Conservation (phyloP, 2,797 vertebrate species). For the Cottoperca gobio region DNA sequence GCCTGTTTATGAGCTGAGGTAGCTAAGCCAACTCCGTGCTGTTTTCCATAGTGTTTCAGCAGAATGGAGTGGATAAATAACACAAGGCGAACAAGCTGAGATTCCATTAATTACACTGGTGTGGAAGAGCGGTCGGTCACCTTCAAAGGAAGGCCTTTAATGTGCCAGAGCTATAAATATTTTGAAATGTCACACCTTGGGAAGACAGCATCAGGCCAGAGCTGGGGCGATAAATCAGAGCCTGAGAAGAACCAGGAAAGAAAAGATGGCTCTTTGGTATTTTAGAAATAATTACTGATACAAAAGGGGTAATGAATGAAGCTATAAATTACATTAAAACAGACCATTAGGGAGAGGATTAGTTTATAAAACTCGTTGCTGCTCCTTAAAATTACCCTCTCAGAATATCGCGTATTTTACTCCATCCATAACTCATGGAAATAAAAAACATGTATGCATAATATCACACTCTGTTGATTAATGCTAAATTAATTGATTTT, state of each 20-base stretch:
- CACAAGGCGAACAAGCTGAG: conserved; percentile 88
- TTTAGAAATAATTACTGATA: conserved; percentile 99
- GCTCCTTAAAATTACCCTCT: conserved; percentile 90
- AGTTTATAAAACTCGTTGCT: conserved; percentile 98
- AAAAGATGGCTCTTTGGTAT: conserved; percentile 99
- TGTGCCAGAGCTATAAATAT: conserved; percentile 99
- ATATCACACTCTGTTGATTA: conserved; percentile 89
- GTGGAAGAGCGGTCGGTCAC: conserved; percentile 96
- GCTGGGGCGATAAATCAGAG: conserved; percentile 92
- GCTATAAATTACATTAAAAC: conserved; percentile 98
- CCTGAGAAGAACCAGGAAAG: conserved; percentile 90
- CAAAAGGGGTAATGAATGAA: conserved; percentile 99
- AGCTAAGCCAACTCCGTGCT: conserved; percentile 78
- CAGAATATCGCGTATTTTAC: conserved; percentile 91
- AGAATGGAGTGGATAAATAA: conserved; percentile 89
- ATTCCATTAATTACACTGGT: conserved; percentile 93
- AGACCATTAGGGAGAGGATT: conserved; percentile 95
- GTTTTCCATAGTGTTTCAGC: conserved; percentile 86
- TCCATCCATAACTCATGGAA: conserved; percentile 86
- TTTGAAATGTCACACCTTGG: conserved; percentile 99
- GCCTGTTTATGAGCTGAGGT: conserved; percentile 87
- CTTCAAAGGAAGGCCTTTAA: conserved; percentile 99
- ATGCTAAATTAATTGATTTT: conserved; percentile 90
- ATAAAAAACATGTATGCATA: conserved; percentile 84
- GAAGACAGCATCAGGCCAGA: conserved; percentile 96